Evolutionary conservation across 2,113 vertebrate species (phyloP), one percentile per base, ranked within the genome.

Genomic region (Crotalus horridus): DNA sequence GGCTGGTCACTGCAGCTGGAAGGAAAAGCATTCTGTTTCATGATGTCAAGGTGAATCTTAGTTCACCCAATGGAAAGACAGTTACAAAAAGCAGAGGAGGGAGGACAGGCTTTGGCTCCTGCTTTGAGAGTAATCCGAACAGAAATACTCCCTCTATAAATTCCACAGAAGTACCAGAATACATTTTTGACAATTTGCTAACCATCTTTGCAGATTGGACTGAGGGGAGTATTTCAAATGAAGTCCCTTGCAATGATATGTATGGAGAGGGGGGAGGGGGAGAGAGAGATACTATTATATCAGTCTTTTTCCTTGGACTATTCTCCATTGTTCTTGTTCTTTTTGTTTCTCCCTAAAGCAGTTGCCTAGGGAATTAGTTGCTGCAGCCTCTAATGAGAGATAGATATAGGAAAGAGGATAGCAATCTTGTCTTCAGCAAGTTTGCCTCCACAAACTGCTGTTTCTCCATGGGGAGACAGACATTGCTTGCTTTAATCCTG

Each of bases 1-100:
- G 91, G 91, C 94, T 95, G 93, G 93, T 89, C 94, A 86, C 94
- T 97, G 95, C 96, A 97, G 97, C 95, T 97, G 96, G 95, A 96
- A 97, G 97, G 97, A 96, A 95, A 95, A 95, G 74, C 90, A 95
- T 88, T 94, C 90, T 13, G 94, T 88, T 81, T 96, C 93, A 54
- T 39, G 92, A 94, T 91, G 90, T 93, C 88, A 94, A 95, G 96
- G 95, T 96, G 97, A 97, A 95, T 89, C 92, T 54, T 26, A 95
- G 96, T 97, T 98, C 93, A 96, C 91, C 94, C 92, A 96, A 91
- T 96, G 58, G 54, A 96, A 69, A 91, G 94, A 94, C 74, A 90
- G 92, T 93, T 90, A 51, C 87, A 94, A 96, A 95, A 97, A 97
- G 85, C 85, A 81, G 48, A 48, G 51, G 26, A 91, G 29, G 94